Percentiles rank a stretch among this genome's conserved stretches.
phyloP scores from a whole-genome alignment of 2,888 invertebrate species.

The Melanostoma mellinum region DNA sequence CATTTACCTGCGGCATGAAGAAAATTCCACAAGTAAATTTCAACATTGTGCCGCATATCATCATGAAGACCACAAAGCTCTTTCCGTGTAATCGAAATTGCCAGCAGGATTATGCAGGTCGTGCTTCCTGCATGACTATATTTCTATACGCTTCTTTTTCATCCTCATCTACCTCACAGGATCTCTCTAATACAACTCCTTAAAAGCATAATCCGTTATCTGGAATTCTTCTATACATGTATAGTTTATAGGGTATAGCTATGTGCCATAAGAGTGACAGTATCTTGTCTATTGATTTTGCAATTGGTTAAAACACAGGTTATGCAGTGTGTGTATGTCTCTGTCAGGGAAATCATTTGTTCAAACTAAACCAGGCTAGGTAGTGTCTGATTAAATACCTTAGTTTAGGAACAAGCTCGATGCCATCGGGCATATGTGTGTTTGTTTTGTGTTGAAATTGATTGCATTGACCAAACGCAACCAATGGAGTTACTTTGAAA shows the following conservation, averaged over 20 bases:
- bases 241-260: background rate
- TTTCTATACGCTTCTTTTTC: background rate
- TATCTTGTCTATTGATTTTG: constrained; percentile 30
- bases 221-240: background rate
- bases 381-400: constrained; percentile 11
- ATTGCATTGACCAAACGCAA: constrained; percentile 46
- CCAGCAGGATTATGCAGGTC: constrained; percentile 61
- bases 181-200: constrained; percentile 13
- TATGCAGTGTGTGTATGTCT: background rate
- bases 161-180: background rate
- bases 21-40: constrained; percentile 5
- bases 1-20: background rate
- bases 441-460: constrained; percentile 26
- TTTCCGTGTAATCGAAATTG: constrained; percentile 51
- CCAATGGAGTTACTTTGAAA: constrained; percentile 10
- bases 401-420: constrained; percentile 2
- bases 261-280: constrained; percentile 27
- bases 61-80: constrained; percentile 31
- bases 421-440: constrained; percentile 15
- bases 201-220: constrained; percentile 24
- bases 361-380: background rate
- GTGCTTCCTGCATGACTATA: constrained; percentile 42
- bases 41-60: constrained; percentile 20
- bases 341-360: background rate
- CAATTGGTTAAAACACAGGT: constrained; percentile 11